These are phyloP conservation scores for Caenorhabditis tropicalis DNA, from an alignment of 1,140 invertebrate species.

Conservation along the genomic window DNA sequence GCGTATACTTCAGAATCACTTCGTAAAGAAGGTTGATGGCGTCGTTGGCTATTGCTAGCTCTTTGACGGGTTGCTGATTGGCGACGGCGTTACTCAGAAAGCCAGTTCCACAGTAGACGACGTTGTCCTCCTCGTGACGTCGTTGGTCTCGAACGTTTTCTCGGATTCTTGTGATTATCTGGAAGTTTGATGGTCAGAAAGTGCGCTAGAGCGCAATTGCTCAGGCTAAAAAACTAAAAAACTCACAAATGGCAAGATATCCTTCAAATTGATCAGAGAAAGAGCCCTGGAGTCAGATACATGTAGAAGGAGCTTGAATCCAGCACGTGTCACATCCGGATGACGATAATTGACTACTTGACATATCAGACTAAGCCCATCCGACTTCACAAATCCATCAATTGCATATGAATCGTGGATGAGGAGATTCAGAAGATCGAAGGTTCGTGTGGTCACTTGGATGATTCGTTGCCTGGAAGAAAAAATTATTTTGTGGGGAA, in stretches of 20 bases:
- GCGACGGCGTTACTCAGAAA: conserved; percentile 17
- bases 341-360: neutral
- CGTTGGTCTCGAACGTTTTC: neutral
- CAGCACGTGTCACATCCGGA: neutral
- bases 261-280: neutral
- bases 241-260: neutral
- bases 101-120: conserved; percentile 23
- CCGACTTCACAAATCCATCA: neutral
- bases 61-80: conserved; percentile 1
- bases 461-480: neutral
- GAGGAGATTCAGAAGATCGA: neutral
- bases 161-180: neutral
- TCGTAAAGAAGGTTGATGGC: neutral
- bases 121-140: neutral
- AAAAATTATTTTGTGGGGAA: no score
- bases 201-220: no score
- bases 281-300: neutral
- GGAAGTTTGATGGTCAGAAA: no score
- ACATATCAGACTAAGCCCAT: neutral
- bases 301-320: conserved; percentile 1
- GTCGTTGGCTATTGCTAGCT: neutral
- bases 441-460: neutral
- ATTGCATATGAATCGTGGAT: conserved; percentile 9
- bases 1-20: neutral
- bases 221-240: neutral